These are phyloP conservation scores for Eupeodes latifasciatus DNA, from an alignment of 2,888 invertebrate species.

Conservation along the genomic window DNA sequence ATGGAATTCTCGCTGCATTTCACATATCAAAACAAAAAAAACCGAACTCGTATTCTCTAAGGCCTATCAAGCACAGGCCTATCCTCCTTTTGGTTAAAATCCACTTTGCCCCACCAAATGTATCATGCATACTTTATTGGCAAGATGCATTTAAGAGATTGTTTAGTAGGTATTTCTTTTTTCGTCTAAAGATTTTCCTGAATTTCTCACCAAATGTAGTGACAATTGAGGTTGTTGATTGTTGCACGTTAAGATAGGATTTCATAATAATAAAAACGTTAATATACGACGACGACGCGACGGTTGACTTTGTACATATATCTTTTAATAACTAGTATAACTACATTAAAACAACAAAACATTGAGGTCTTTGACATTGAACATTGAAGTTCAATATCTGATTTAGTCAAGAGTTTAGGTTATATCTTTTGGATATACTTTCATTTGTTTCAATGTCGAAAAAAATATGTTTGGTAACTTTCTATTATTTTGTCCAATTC, in stretches of 20 bases:
- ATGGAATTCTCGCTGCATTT: constrained; percentile 65
- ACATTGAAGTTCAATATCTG: constrained; percentile 44
- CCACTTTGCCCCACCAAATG: constrained; percentile 45
- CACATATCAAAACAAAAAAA: constrained; percentile 19
- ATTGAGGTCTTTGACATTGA: constrained; percentile 64
- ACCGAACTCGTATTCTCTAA: constrained; percentile 47
- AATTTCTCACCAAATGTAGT: constrained; percentile 51
- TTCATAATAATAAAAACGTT: constrained; percentile 50
- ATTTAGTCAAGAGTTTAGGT: constrained; percentile 6
- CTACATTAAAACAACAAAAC: constrained; percentile 50
- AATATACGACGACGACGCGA: not conserved
- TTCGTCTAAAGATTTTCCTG: constrained; percentile 39
- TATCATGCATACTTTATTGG: not conserved
- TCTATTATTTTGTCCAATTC: constrained; percentile 61
- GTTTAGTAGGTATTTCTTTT: not conserved
- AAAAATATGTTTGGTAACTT: constrained; percentile 69
- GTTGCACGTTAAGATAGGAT: constrained; percentile 34
- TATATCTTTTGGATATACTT: constrained; percentile 58
- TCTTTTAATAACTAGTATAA: constrained; percentile 23
- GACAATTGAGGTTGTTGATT: constrained; percentile 53
- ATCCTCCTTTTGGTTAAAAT: constrained; percentile 56
- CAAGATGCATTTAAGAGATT: not conserved
- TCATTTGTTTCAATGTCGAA: constrained; percentile 66
- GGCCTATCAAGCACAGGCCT: constrained; percentile 8
- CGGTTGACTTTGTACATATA: not conserved